Evolutionary conservation across 1,140 invertebrate species (phyloP), one percentile per base, ranked within the genome.

Genomic region (Anoplolepis gracilipes): DNA sequence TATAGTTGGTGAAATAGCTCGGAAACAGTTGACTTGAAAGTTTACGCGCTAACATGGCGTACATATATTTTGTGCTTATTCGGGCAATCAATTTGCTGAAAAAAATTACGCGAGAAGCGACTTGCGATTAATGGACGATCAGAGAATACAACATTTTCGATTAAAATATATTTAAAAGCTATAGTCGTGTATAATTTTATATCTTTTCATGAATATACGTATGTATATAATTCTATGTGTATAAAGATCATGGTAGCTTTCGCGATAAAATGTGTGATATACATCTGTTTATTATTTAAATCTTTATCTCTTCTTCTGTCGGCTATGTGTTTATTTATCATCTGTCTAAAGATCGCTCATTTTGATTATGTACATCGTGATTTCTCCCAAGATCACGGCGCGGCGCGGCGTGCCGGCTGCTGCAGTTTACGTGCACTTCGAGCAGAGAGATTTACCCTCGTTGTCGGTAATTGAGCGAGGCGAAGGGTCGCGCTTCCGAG

Each of bases 381-480:
- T 82, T 73, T 61, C 67, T 82, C 53, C 49, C 22, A 73, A 73
- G 67, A 82, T 72, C 67, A 49, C 42, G 13, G 22, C 53, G 55
- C 78, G 25, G 53, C 67, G 53, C 42, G 13, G 22, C 53, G 55
- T 65, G 25, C 67, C 67, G 53, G 53, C 53, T 73, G 78, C 25
- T 82, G 78, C 78, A 82, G 78, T 82, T 82, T 72, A 82, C 78
- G 78, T 61, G 78, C 78, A 82, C 78, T 42, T 72, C 53, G 36
- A 42, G 78, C 78, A 61, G 39, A 61, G 39, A 73, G 78, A 69
- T 73, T 73, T 81, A 81, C 77, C 65, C 84, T 69, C 64, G 62
- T 85, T 33, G 76, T 30, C 33, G 84, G 76, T 64, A 81, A 85
- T 85, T 81, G 84, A 78, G 77, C 84, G 76, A 85, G 77, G 77